Conservation (phyloP, 2,113 vertebrate genomes). For the Sclerurus mexicanus region DNA sequence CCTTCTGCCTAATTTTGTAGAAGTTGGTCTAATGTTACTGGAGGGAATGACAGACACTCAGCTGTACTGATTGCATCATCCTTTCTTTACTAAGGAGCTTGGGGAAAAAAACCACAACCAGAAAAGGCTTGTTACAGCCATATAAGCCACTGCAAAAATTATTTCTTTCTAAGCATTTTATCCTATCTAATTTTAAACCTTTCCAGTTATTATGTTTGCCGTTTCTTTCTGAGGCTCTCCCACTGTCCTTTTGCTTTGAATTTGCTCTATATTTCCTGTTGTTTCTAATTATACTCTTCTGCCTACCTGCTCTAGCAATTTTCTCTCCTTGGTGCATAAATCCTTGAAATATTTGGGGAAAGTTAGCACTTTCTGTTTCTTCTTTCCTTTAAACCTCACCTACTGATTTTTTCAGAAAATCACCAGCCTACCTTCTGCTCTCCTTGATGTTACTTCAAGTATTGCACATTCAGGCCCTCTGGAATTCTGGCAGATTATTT, state of each 20-base stretch:
- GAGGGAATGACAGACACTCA: background rate
- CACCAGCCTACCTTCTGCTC: background rate
- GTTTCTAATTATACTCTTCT: constrained; percentile 27
- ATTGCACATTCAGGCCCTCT: background rate
- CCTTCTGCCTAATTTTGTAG: background rate
- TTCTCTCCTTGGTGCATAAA: background rate
- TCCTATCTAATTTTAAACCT: background rate
- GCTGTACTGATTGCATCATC: background rate
- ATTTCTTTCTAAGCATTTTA: background rate
- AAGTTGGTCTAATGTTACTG: background rate
- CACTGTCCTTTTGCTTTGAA: background rate
- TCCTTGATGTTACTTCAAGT: background rate
- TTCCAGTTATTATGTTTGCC: background rate
- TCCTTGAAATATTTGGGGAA: constrained; percentile 5
- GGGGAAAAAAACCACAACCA: background rate
- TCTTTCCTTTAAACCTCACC: constrained; percentile 10
- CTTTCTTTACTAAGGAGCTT: background rate
- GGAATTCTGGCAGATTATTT: background rate
- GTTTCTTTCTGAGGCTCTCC: background rate
- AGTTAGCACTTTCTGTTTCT: background rate
- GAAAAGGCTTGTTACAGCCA: background rate
- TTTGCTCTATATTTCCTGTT: background rate
- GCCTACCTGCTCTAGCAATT: constrained; percentile 19
- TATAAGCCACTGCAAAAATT: background rate
- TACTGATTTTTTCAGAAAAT: background rate